phyloP scores from a whole-genome alignment of 2,113 vertebrate genomes.

The Cyphomyrus plagiostoma region DNA sequence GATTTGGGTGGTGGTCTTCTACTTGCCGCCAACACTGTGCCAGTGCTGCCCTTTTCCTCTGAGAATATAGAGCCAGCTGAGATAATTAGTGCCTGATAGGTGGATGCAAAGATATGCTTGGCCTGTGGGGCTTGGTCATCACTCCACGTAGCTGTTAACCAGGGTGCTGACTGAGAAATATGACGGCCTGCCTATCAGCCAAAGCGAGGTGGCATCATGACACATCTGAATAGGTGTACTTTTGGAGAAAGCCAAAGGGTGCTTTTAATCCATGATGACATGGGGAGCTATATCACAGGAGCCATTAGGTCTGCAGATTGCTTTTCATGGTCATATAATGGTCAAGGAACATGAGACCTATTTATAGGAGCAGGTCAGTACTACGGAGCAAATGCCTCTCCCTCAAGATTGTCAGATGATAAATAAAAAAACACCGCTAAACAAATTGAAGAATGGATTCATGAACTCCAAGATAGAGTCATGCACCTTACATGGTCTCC shows the following conservation, averaged over 20 bases:
- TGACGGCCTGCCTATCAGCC: too few species aligned
- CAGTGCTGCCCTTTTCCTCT: neutral
- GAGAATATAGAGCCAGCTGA: too few species aligned
- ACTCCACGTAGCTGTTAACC: too few species aligned
- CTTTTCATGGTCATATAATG: neutral
- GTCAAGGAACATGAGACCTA: neutral
- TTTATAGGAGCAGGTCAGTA: neutral
- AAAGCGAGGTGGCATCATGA: too few species aligned
- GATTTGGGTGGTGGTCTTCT: neutral
- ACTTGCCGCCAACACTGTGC: neutral
- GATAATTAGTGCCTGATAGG: too few species aligned
- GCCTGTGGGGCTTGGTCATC: too few species aligned
- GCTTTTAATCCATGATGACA: neutral
- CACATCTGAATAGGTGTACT: neutral
- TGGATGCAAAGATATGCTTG: too few species aligned
- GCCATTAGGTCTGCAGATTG: neutral
- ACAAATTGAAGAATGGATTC: neutral
- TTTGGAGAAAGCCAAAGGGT: neutral
- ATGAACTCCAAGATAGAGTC: neutral
- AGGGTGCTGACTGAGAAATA: too few species aligned
- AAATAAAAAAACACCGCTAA: neutral
- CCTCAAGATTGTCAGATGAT: neutral
- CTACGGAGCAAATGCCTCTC: neutral
- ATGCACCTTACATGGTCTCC: neutral
- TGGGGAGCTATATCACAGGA: neutral